A percentile compares a stretch with the other conserved stretches of the same genome.
Conservation (phyloP, 2,888 invertebrate species). For the Cyaniris semiargus region DNA sequence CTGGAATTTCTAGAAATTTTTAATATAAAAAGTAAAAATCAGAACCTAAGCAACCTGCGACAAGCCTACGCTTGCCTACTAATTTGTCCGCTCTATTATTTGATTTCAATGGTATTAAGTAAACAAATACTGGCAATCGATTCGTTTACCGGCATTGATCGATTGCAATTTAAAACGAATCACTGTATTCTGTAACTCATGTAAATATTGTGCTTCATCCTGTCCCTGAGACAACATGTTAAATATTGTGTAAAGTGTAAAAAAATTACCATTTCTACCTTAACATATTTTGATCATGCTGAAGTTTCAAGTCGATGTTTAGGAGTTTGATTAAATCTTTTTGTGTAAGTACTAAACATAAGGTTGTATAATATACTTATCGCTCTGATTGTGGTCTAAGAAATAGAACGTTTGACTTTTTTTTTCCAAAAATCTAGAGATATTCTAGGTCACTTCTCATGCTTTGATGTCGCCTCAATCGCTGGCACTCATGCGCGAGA, state of each 20-base stretch:
- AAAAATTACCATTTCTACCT: no score
- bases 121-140: slow-evolving; percentile 7
- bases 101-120: not conserved
- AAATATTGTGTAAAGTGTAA: not conserved
- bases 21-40: no score
- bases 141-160: not conserved
- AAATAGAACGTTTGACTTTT: no score
- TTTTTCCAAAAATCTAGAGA: no score
- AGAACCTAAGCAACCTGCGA: no score
- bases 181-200: not conserved
- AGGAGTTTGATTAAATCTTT: not conserved
- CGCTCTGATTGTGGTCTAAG: no score
- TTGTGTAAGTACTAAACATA: not conserved
- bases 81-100: not conserved
- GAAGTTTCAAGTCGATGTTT: not conserved
- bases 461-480: no score
- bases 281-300: no score
- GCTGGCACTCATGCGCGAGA: no score
- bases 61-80: not conserved
- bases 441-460: no score
- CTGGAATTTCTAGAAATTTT: no score
- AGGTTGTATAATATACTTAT: not conserved
- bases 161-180: slow-evolving; percentile 12
- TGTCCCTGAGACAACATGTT: not conserved
- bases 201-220: not conserved